These are phyloP conservation scores for Stenichneumon culpator DNA, from an alignment of 2,888 invertebrate species.

Conservation along the genomic window DNA sequence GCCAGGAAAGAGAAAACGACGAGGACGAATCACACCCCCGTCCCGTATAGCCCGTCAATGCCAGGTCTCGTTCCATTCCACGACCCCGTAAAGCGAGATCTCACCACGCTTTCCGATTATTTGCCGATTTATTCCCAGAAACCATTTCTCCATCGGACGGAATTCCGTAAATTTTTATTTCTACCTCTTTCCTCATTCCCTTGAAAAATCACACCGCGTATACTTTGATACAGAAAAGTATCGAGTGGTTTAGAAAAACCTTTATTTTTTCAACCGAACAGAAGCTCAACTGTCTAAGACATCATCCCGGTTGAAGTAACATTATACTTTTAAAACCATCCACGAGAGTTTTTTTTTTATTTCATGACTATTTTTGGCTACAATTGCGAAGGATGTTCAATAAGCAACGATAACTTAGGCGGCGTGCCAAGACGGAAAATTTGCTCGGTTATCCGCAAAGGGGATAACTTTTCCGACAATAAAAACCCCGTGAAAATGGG, in stretches of 20 bases:
- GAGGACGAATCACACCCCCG: slow-evolving; percentile 65
- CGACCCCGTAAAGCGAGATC: background rate
- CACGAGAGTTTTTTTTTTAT: too few relatives aligned
- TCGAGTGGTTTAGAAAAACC: too few relatives aligned
- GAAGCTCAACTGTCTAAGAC: too few relatives aligned
- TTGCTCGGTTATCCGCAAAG: background rate
- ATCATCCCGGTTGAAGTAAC: too few relatives aligned
- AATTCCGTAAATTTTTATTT: background rate
- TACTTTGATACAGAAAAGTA: too few relatives aligned
- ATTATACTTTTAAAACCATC: too few relatives aligned
- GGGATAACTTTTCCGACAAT: background rate
- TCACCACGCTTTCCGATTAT: slow-evolving; percentile 79
- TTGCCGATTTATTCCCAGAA: slow-evolving; percentile 70
- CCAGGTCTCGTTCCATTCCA: slow-evolving; percentile 69
- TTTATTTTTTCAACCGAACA: too few relatives aligned
- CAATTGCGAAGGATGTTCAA: background rate
- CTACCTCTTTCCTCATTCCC: too few relatives aligned
- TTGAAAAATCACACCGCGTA: too few relatives aligned
- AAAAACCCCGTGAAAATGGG: slow-evolving; percentile 61
- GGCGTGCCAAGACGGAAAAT: background rate
- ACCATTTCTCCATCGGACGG: slow-evolving; percentile 26
- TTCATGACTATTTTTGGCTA: background rate
- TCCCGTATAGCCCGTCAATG: slow-evolving; percentile 66
- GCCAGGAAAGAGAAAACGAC: slow-evolving; percentile 63
- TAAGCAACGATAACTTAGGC: background rate